phyloP scores from a whole-genome alignment of 2,888 invertebrate genomes.

The Hirtodrosophila confusa region DNA sequence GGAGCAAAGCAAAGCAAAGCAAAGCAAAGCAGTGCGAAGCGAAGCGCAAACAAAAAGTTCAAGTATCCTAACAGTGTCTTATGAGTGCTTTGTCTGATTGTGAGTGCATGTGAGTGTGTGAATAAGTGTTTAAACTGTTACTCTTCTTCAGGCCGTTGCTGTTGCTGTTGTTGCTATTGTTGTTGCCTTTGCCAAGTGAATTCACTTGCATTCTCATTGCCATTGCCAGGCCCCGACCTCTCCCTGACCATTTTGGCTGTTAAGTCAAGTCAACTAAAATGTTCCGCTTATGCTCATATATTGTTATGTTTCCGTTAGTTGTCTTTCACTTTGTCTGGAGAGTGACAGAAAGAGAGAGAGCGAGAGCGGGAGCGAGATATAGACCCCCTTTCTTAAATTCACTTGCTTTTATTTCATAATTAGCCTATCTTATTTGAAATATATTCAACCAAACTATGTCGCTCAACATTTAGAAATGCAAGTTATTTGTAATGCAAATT shows the following conservation, averaged over 20 bases:
- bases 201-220: slow-evolving; percentile 55
- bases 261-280: slow-evolving; percentile 44
- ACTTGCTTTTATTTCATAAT: slow-evolving; percentile 8
- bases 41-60: slow-evolving; percentile 60
- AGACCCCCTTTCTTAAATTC: background rate
- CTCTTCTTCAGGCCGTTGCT: slow-evolving; percentile 17
- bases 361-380: too few species aligned
- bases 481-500: background rate
- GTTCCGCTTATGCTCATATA: slow-evolving; percentile 47
- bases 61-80: slow-evolving; percentile 66
- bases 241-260: slow-evolving; percentile 1
- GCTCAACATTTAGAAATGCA: background rate
- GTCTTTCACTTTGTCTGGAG: slow-evolving; percentile 3
- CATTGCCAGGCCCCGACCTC: background rate
- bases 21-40: slow-evolving; percentile 22
- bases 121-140: slow-evolving; percentile 61
- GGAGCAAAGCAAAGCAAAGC: background rate
- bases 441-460: background rate
- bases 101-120: slow-evolving; percentile 41
- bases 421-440: slow-evolving; percentile 6
- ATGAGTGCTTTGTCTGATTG: slow-evolving; percentile 65
- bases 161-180: slow-evolving; percentile 20
- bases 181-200: slow-evolving; percentile 23
- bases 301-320: slow-evolving; percentile 47
- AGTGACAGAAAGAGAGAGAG: too few species aligned